Base-by-base conservation (phyloP, 2,888 invertebrate species). In the Cartodere bifasciata region DNA sequence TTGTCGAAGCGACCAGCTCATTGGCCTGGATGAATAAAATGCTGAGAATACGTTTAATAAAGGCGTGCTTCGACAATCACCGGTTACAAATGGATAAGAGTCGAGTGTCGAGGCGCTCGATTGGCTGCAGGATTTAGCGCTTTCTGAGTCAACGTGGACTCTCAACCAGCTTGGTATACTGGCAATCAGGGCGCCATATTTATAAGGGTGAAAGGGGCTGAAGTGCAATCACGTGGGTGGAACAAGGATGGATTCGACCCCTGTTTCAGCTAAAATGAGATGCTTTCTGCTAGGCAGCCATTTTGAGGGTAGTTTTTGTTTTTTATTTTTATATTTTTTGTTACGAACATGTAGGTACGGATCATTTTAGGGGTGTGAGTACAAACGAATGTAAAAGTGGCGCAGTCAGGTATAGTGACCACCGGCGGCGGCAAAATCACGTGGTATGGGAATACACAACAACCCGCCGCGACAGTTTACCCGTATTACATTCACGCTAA, bases 261-360 rank as follows among this genome's bases (percentile, higher is more conserved):
- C 58, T 57, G 58, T 58, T 58, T 57, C 58, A 56, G 55, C 59
- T 60, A 58, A 60, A 60, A 60, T 61, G 60, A 60, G 60, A 60
- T 61, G 61, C 61, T 60, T 60, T 60, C 61, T 59, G 59, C 62
- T 54, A 68, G 72, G 72, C 72, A 71, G 73, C 73, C 73, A 72
- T 72, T 73, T 73, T 72, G 72, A 72, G 72, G 72, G 72, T 70
- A 69, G 71, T 69, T 71, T 72, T 58, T 54, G 48, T 54, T 54
- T 58, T 70, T 53, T 67, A 35, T 44, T 41, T 46, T 43, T 31
- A 41, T 48, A 46, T 50, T 49, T 57, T 52, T 55, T 52, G 53
- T 50, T 53, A 54, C 50, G 53, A 57, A 53, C 58, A 57, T 59
- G 60, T 55, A 55, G 52, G 57, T 54, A 58, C 59, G 56, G 54